A percentile compares a stretch with the other conserved stretches of the same genome.
phyloP scores from a whole-genome alignment of 2,797 vertebrate species.

The Poeciliopsis presidionis region DNA sequence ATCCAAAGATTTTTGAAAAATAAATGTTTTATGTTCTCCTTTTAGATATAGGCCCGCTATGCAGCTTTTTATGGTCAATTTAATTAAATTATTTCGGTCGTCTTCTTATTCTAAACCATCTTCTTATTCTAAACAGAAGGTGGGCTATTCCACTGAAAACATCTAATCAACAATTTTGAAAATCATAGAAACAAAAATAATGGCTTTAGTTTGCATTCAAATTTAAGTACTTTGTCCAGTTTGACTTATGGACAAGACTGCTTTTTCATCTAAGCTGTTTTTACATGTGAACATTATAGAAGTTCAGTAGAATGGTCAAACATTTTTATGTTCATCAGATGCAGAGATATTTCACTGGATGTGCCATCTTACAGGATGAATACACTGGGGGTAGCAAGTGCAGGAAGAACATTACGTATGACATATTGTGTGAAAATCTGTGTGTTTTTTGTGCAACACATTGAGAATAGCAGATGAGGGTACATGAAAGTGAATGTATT shows the following conservation, averaged over 20 bases:
- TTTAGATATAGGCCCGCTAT: neutral
- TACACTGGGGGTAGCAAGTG: neutral
- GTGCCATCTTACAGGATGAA: neutral
- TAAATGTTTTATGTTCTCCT: neutral
- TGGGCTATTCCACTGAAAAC: neutral
- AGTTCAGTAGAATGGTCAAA: neutral
- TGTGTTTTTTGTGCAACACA: neutral
- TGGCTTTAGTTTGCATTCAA: neutral
- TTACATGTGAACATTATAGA: neutral
- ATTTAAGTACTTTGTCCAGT: neutral
- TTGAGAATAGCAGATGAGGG: constrained; percentile 4
- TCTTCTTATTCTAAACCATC: neutral
- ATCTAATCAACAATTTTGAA: neutral
- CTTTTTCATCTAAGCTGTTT: neutral
- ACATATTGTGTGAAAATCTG: neutral
- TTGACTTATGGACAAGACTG: neutral
- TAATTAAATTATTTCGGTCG: neutral
- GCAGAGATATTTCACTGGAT: neutral
- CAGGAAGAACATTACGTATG: neutral
- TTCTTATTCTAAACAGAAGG: neutral
- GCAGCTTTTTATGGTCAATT: neutral
- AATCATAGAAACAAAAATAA: neutral
- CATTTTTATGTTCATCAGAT: neutral
- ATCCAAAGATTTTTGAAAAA: neutral
- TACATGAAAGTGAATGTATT: constrained; percentile 1